Evolutionary conservation across 2,797 vertebrate genomes (phyloP).

Genomic region (Danionella dracula): DNA sequence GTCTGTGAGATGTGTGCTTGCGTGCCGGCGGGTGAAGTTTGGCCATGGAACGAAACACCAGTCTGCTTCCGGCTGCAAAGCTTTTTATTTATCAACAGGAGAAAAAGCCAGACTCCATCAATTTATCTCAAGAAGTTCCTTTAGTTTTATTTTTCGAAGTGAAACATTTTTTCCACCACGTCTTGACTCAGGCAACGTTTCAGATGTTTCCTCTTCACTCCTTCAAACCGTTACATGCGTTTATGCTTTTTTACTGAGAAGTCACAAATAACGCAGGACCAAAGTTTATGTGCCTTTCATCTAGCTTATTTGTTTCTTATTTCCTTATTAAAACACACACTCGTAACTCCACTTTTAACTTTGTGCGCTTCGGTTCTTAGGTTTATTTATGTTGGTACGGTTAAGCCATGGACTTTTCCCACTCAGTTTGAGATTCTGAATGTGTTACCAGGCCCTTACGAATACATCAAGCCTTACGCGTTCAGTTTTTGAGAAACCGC

Average conservation of each 20-base stretch:
- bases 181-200: slow-evolving; percentile 49
- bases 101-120: slow-evolving; percentile 58
- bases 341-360: no score
- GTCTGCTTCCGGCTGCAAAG: slow-evolving; percentile 27
- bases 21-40: not conserved
- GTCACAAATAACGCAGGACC: slow-evolving; percentile 71
- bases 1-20: slow-evolving; percentile 7
- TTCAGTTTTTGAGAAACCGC: not conserved
- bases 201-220: slow-evolving; percentile 29
- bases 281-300: slow-evolving; percentile 84
- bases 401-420: slow-evolving; percentile 42
- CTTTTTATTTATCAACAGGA: slow-evolving; percentile 58
- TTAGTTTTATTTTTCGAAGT: not conserved
- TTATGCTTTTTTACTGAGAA: slow-evolving; percentile 49
- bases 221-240: slow-evolving; percentile 38
- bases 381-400: slow-evolving; percentile 30
- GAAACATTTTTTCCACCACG: slow-evolving; percentile 27
- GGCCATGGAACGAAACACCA: not conserved
- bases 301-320: slow-evolving; percentile 58
- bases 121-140: slow-evolving; percentile 23
- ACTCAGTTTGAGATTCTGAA: slow-evolving; percentile 22
- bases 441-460: slow-evolving; percentile 25
- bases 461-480: slow-evolving; percentile 4
- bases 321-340: slow-evolving; percentile 45
- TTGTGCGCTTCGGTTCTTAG: slow-evolving; percentile 1